Base-by-base conservation (phyloP, 2,888 invertebrate species). In the Drosophila helvetica region DNA sequence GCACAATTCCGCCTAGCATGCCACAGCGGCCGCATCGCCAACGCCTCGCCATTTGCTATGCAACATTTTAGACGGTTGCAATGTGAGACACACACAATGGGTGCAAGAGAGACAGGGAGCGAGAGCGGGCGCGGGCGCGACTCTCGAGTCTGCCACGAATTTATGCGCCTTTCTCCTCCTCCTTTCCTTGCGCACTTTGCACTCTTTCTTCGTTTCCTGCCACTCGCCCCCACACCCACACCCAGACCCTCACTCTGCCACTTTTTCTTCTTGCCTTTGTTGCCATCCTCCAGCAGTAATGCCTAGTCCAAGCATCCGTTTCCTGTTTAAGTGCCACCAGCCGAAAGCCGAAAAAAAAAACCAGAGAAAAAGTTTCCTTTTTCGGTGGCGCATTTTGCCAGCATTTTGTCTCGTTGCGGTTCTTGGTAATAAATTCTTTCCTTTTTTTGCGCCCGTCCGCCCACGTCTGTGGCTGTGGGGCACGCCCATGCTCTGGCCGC, bases 361-460 rank as follows among this genome's bases (percentile, higher is more conserved):
- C 15, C 7, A n/a, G 38, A 6, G n/a, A 75, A 80, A 82, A 72
- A 72, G 50, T 74, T 80, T 70, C 46, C 56, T 64, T 74, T 71
- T 67, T 67, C 56, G 66, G 57, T 57, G 56, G 66, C 72, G 59
- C 79, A 58, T 67, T 74, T 77, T 75, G 73, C 75, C 71, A 72
- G 81, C 82, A 73, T 73, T 82, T 85, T 88, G 80, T 86, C 76
- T 85, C 84, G 78, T 75, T 88, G 89, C 75, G 89, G 90, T 86
- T 89, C 86, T 89, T 64, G 88, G 88, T 78, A 89, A 89, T 89
- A 89, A 89, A 89, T 89, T 90, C 78, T 67, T 68, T 56, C 47
- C 50, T 45, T 54, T 52, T 56, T 52, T 47, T 52, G 42, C 55
- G 15, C 27, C 56, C 38, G 38, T 52, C 45, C 63, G 68, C 56